Conservation (phyloP, 2,113 vertebrate species). For the Xenus cinereus region DNA sequence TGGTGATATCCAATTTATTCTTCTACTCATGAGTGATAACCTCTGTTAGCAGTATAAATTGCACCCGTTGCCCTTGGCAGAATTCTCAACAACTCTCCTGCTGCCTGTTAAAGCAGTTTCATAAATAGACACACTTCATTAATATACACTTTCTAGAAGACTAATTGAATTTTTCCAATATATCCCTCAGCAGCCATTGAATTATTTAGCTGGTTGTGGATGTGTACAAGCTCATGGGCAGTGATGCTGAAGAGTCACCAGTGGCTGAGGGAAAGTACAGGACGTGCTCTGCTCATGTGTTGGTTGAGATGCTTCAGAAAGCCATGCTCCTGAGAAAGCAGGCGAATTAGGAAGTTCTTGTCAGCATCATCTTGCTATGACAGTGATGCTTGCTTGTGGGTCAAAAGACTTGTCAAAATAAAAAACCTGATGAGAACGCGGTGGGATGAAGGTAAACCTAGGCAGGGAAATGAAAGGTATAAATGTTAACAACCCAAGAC, state of each 20-base stretch:
- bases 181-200: slow-evolving; percentile 34
- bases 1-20: slow-evolving; percentile 27
- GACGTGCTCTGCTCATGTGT: not conserved
- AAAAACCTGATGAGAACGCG: not conserved
- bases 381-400: not conserved
- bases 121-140: slow-evolving; percentile 54
- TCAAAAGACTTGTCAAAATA: not conserved
- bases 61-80: slow-evolving; percentile 30
- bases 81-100: slow-evolving; percentile 34
- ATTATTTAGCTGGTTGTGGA: slow-evolving; percentile 31
- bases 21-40: slow-evolving; percentile 9
- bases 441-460: not conserved
- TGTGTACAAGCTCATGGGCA: not conserved
- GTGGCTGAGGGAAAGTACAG: not conserved
- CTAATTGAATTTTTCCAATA: slow-evolving; percentile 43
- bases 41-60: slow-evolving; percentile 35
- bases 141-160: slow-evolving; percentile 44
- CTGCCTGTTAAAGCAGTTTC: slow-evolving; percentile 34
- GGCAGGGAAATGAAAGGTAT: not conserved
- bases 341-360: not conserved
- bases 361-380: not conserved
- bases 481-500: not conserved
- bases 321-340: not conserved
- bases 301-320: not conserved
- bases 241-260: not conserved